Conservation (phyloP, 1,140 invertebrate genomes). For the Caerostris extrusa region DNA sequence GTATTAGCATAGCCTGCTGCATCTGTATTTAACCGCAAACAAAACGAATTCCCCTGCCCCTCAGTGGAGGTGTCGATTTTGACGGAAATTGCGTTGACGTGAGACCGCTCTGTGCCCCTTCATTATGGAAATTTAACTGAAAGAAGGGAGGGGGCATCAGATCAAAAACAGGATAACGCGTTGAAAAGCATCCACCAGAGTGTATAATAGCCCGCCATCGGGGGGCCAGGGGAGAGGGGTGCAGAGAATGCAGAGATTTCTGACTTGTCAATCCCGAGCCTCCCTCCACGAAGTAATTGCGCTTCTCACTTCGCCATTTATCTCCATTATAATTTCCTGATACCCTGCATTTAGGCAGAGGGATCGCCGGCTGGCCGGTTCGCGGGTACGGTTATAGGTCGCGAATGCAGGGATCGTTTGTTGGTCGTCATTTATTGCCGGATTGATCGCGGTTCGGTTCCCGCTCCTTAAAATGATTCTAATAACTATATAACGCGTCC, state of each 20-base stretch:
- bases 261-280: conserved; percentile 68
- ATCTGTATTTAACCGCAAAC: background rate
- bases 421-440: conserved; percentile 1
- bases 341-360: conserved; percentile 61
- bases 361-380: conserved; percentile 40
- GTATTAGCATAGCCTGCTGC: background rate
- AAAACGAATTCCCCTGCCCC: background rate
- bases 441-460: conserved; percentile 12
- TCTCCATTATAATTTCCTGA: conserved; percentile 69
- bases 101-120: conserved; percentile 1
- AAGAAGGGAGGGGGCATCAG: conserved; percentile 19
- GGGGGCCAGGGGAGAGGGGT: background rate
- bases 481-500: conserved; percentile 56
- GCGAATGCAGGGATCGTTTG: conserved; percentile 40
- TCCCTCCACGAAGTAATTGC: conserved; percentile 21
- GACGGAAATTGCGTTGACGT: conserved; percentile 57
- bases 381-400: conserved; percentile 49
- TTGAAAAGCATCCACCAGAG: conserved; percentile 51
- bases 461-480: conserved; percentile 47
- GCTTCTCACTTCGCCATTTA: conserved; percentile 68
- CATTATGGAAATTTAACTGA: conserved; percentile 64
- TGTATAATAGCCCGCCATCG: conserved; percentile 20
- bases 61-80: conserved; percentile 57
- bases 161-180: conserved; percentile 53
- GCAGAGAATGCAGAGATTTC: background rate